Evolutionary conservation across 1,140 invertebrate genomes (phyloP).

Genomic region (Philopotamus ludificatus): DNA sequence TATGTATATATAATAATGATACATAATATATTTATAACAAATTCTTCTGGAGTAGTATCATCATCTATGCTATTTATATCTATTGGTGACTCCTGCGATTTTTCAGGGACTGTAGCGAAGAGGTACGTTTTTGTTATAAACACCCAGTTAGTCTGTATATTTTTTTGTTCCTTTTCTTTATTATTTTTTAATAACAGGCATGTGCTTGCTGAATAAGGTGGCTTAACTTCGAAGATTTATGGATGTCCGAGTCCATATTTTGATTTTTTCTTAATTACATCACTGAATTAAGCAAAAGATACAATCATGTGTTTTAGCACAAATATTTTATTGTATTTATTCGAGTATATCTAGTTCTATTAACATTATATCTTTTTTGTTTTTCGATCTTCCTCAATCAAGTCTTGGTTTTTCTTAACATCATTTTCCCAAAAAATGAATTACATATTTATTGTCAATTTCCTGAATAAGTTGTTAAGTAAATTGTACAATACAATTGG

Average conservation of each 20-base stretch:
- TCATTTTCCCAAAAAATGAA: not conserved
- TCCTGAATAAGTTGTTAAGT: not conserved
- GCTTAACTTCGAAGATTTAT: not conserved
- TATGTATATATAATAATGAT: no score
- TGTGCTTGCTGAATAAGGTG: not conserved
- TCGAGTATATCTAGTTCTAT: not conserved
- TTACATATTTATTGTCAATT: no score
- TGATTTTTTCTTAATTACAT: no score
- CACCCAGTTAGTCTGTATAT: not conserved
- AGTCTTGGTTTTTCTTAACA: not conserved
- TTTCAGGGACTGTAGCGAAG: not conserved
- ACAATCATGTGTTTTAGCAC: not conserved
- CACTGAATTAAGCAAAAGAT: no score
- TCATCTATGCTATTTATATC: not conserved
- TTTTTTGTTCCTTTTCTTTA: not conserved
- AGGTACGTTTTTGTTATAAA: not conserved
- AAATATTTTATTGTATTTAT: not conserved
- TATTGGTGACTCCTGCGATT: not conserved
- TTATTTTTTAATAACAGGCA: not conserved
- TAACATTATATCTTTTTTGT: not conserved
- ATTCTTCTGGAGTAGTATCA: not conserved
- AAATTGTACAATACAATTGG: not conserved
- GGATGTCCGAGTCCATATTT: not conserved
- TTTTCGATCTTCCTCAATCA: not conserved
- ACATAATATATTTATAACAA: no score